These are phyloP conservation scores for Hormaphis cornu DNA, from an alignment of 1,140 invertebrate genomes.

Conservation along the genomic window DNA sequence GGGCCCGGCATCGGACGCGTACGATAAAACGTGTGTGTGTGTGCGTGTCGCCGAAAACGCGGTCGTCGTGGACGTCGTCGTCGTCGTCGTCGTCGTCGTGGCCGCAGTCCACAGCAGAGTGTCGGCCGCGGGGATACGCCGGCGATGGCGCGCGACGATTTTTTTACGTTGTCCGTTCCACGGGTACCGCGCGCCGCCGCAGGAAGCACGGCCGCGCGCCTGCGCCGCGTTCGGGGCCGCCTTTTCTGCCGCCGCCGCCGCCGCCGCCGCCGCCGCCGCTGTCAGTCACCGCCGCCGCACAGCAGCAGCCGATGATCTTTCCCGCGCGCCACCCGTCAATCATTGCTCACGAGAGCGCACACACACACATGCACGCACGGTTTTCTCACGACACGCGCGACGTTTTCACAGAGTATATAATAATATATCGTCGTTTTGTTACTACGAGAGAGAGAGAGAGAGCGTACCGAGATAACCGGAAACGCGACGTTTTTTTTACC, in stretches of 20 bases:
- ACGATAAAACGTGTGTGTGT: neutral
- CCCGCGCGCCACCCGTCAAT: constrained; percentile 27
- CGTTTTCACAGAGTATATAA: too few relatives aligned
- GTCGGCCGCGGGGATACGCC: constrained; percentile 1
- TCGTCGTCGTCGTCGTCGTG: neutral
- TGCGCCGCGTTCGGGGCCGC: constrained; percentile 17
- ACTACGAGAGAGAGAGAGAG: too few relatives aligned
- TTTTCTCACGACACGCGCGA: neutral
- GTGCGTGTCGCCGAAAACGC: neutral
- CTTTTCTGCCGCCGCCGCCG: constrained; percentile 3
- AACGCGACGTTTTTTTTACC: too few relatives aligned
- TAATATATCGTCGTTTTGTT: neutral
- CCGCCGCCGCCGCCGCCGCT: constrained; percentile 6
- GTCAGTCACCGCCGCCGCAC: constrained; percentile 9
- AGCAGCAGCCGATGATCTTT: constrained; percentile 16
- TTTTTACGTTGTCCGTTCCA: neutral
- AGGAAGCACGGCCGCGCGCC: neutral
- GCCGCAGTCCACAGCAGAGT: neutral
- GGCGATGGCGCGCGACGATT: constrained; percentile 8
- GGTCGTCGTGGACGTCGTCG: neutral
- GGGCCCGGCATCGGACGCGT: constrained; percentile 24
- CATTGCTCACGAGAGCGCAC: constrained; percentile 1
- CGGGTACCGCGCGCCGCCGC: neutral
- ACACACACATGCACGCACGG: neutral
- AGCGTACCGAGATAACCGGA: too few relatives aligned